Conservation (phyloP, 35 echinoderm and acorn worm species). For the Ptychodera flava region DNA sequence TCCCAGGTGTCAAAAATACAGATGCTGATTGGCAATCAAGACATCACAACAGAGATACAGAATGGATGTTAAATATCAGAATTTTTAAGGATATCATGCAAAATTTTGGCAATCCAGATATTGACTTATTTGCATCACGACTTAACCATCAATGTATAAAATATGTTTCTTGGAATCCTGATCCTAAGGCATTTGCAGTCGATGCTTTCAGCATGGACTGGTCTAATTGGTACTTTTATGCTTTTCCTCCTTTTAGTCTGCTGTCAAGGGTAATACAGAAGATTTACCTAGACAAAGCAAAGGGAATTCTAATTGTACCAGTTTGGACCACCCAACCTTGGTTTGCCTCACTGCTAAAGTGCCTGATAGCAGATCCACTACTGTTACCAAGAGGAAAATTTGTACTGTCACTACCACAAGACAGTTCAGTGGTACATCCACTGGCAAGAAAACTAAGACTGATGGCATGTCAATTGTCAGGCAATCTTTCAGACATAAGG, state of each 20-base stretch:
- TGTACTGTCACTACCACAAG: constrained; percentile 23
- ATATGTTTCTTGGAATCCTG: constrained; percentile 49
- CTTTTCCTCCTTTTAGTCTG: constrained; percentile 52
- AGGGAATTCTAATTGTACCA: constrained; percentile 33
- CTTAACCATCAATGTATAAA: constrained; percentile 12
- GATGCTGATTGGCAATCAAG: constrained; percentile 33
- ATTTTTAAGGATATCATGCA: constrained; percentile 10
- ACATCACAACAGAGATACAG: constrained; percentile 11
- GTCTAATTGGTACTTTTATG: constrained; percentile 33
- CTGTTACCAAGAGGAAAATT: background rate
- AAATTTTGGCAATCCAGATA: constrained; percentile 37
- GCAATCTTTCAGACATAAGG: constrained; percentile 2
- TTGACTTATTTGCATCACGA: constrained; percentile 36
- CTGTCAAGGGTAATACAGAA: constrained; percentile 36
- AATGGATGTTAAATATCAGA: constrained; percentile 20
- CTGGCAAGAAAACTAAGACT: constrained; percentile 24
- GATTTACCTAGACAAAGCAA: constrained; percentile 30
- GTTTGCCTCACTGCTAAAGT: constrained; percentile 8
- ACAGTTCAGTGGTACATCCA: constrained; percentile 7
- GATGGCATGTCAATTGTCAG: constrained; percentile 30
- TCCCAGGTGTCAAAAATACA: constrained; percentile 14
- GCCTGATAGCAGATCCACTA: constrained; percentile 19
- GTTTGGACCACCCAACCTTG: constrained; percentile 44
- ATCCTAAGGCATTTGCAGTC: constrained; percentile 14
- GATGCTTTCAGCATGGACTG: constrained; percentile 44